A percentile compares a stretch with the other conserved stretches of the same genome.
Conservation (phyloP, 2,113 vertebrate species). For the Heliornis fulica region DNA sequence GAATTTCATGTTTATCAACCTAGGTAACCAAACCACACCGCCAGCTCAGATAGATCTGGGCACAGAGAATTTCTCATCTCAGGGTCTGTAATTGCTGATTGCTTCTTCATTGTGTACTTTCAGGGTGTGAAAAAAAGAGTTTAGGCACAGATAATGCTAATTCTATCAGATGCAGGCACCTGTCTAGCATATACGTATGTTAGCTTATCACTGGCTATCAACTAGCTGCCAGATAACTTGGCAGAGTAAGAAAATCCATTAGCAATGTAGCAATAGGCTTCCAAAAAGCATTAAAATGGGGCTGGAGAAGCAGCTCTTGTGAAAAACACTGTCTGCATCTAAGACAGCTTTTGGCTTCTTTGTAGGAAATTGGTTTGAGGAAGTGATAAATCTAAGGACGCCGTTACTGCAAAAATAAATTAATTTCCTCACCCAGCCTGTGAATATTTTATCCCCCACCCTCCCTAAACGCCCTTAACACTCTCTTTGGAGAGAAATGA, state of each 20-base stretch:
- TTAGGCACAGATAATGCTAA: not conserved
- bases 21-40: not conserved
- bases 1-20: not conserved
- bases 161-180: not conserved
- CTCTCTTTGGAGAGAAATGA: not conserved
- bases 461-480: not conserved
- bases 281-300: not conserved
- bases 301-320: not conserved
- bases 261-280: not conserved
- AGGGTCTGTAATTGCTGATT: not conserved
- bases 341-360: not conserved
- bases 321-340: not conserved
- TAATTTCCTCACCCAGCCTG: not conserved
- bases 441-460: not conserved
- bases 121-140: not conserved
- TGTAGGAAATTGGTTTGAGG: not conserved
- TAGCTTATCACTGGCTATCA: slow-evolving; percentile 1
- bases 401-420: not conserved
- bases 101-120: not conserved
- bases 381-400: not conserved
- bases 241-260: slow-evolving; percentile 38
- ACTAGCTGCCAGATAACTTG: not conserved
- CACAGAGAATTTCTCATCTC: not conserved
- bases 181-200: not conserved
- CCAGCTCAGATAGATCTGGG: not conserved